Percentiles rank a stretch among this genome's conserved stretches.
Evolutionary conservation across 2,113 vertebrate genomes (phyloP).

Genomic region (Turdus rufiventris): DNA sequence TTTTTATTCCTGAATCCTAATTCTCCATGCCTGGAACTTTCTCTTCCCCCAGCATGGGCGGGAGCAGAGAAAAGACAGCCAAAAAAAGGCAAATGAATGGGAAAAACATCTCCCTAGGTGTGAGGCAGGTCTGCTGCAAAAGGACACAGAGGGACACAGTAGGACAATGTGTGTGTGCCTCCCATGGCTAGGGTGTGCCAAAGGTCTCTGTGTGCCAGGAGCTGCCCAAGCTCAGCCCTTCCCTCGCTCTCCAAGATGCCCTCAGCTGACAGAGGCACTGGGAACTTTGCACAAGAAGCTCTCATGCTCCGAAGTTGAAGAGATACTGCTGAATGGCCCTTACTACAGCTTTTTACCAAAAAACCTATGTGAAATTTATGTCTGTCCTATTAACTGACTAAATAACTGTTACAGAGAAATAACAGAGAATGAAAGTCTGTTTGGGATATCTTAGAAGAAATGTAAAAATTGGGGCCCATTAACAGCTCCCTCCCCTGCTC

Average conservation of each 20-base stretch:
- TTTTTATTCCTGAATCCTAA: conserved; percentile 1
- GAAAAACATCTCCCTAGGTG: neutral
- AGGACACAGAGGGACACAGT: neutral
- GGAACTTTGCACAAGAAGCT: neutral
- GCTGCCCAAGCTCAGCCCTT: neutral
- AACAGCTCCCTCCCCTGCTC: neutral
- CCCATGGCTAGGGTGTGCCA: too few species aligned
- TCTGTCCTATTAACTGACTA: neutral
- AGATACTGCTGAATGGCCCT: rapidly evolving
- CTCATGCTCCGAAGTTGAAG: neutral
- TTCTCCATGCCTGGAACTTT: neutral
- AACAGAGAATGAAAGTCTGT: neutral
- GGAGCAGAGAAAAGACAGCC: neutral
- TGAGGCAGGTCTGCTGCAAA: neutral
- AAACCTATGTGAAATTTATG: neutral
- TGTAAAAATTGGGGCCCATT: neutral
- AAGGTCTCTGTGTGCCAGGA: neutral
- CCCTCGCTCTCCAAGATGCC: neutral
- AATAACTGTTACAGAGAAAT: neutral
- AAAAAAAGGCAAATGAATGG: neutral
- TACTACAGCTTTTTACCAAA: neutral
- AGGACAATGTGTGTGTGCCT: neutral
- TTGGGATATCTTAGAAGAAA: neutral
- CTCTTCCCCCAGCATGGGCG: neutral
- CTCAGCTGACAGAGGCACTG: neutral